Base-by-base conservation (phyloP, 1,140 invertebrate species). In the Aricia agestis region DNA sequence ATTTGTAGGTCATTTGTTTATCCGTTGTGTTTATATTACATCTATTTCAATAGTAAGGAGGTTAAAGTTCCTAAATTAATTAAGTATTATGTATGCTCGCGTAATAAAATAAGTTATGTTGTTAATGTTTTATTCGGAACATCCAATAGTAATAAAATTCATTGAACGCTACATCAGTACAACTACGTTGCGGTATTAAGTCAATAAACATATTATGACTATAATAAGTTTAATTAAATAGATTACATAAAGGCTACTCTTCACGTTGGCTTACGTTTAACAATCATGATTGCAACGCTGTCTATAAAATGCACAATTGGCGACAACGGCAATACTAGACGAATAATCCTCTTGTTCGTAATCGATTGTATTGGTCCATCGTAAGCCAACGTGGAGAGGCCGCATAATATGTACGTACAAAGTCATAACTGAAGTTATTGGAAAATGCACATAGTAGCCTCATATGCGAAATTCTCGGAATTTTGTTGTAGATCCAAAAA, bases 41-140 rank as follows among this genome's bases (percentile, higher is more conserved):
- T 25, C 25, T 25, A 25, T 25, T 25, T 25, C 3, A 25, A 25
- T 25, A 25, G 25, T 25, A 25, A 25, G 25, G 25, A 25, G 25
- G 25, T 25, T 25, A 25, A 25, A 25, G 3, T 3, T 25, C 1
- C 25, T 25, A 25, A 25, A 25, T 1, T 25, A 2, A 25, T 52
- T 52, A 52, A 13, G 2, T 36, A 36, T 36, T 36, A 1, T 15
- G 11, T 1, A 52, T 3, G 1, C 10, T 81, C 17, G 15, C 15
- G 17, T 6, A 63, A 63, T 63, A 19, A 63, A 63, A 63, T 11
- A 63, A 0, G 17, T 18, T n/a, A 11, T 42, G n/a, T 45, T 42
- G 58, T 67, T 76, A 76, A 57, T 69, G 57, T 73, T 82, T 82
- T 79, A 82, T 81, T 82, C 78, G 74, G 75, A 82, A 81, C 79